Conservation (phyloP, 2,113 vertebrate species). For the Peromyscus polionotus region DNA sequence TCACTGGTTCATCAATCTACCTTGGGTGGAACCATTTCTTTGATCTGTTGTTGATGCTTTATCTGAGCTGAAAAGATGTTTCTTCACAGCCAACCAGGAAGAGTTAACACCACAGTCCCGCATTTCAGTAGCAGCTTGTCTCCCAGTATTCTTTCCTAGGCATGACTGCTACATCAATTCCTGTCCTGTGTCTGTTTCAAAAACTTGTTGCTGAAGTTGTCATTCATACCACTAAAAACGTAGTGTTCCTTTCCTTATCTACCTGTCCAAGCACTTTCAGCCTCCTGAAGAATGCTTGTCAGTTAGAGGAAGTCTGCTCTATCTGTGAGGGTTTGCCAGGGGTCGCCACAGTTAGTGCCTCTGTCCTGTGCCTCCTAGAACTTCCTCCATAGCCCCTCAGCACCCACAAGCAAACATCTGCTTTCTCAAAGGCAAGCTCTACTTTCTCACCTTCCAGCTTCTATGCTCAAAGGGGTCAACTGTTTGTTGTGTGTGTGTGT, state of each 20-base stretch:
- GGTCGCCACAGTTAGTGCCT: background rate
- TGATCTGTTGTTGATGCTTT: background rate
- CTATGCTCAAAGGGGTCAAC: background rate
- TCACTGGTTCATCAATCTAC: background rate
- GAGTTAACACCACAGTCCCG: background rate
- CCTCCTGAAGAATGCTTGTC: background rate
- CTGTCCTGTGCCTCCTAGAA: background rate
- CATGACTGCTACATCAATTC: background rate
- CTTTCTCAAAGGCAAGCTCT: background rate
- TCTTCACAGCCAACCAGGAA: background rate
- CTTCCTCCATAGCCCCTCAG: background rate
- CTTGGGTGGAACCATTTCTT: background rate
- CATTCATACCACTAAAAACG: background rate
- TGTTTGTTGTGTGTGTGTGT: too few relatives aligned
- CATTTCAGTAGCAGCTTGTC: background rate
- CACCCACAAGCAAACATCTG: background rate
- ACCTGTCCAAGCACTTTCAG: background rate
- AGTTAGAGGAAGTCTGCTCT: constrained; percentile 1
- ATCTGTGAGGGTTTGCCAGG: background rate
- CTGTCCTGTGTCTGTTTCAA: background rate
- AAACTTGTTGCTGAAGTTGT: background rate
- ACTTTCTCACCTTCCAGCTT: background rate
- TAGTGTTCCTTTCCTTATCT: background rate
- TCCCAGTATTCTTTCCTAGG: background rate
- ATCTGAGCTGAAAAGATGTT: background rate